These are phyloP conservation scores for Chironomus tepperi DNA, from an alignment of 1,140 invertebrate species.

Conservation along the genomic window DNA sequence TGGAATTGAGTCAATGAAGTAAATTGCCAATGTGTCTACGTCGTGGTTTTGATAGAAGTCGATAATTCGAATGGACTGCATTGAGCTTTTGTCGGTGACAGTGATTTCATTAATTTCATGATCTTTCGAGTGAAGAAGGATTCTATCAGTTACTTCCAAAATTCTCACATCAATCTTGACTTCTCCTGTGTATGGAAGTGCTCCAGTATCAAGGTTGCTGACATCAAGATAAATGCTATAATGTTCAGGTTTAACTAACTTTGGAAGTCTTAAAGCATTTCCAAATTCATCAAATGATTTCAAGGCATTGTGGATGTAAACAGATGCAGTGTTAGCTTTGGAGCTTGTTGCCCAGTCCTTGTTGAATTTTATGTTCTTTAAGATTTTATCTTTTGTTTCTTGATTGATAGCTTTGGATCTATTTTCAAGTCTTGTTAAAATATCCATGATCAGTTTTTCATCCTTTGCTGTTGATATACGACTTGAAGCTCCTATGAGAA, in stretches of 20 bases:
- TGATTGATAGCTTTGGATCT: too few species aligned
- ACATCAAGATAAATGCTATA: neutral
- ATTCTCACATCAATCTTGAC: neutral
- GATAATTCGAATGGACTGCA: neutral
- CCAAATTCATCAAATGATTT: neutral
- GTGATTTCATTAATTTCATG: conserved; percentile 37
- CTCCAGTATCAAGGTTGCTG: neutral
- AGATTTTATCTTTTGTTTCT: neutral
- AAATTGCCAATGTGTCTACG: neutral
- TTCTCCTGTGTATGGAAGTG: neutral
- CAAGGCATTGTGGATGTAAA: neutral
- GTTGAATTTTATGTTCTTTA: neutral
- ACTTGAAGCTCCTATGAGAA: neutral
- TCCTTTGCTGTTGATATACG: neutral
- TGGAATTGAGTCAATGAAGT: neutral
- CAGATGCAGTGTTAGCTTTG: neutral
- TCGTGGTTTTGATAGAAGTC: neutral
- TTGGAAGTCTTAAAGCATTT: neutral
- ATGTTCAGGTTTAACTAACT: neutral
- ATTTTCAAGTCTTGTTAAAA: neutral
- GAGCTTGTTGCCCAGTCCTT: neutral
- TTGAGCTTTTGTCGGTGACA: neutral
- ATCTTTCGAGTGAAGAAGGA: neutral
- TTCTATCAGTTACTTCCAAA: neutral
- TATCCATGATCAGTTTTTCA: neutral